Base-by-base conservation (phyloP, 2,797 vertebrate species). In the Silurus lanzhouensis region DNA sequence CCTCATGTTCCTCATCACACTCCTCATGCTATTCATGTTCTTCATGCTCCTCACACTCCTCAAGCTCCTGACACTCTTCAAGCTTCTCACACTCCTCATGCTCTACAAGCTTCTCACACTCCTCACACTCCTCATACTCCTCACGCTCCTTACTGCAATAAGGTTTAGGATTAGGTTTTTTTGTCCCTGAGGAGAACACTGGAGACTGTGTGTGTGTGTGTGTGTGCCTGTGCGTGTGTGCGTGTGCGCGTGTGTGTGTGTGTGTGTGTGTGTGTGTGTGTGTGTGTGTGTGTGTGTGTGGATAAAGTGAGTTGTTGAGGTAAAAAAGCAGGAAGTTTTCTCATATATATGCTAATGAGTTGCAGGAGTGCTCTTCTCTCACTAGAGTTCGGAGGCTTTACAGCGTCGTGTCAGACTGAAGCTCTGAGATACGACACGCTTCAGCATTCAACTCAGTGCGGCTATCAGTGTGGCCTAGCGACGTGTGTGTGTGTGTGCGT, bases 341-440 rank as follows among this genome's bases (percentile, higher is more conserved):
- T 93, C 92, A 95, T 95, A 94, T 95, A 96, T 94, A 96, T 95
- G 94, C 93, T 93, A 95, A 96, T 95, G 92, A 92, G 90, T 90
- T 90, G 86, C 90, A 89, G 92, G 90, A 86, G 91, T 91, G 90
- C 91, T 87, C 61, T 90, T 87, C 64, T 85, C 84, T 89, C 87
- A 87, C 87, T 75, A 83, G 91, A 83, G 91, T 88, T 79, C 89
- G 67, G 87, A 84, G 83, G 68, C 68, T 84, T 86, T 89, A 92
- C 91, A 92, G 83, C 88, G 90, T 92, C 85, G 90, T 94, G 93
- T 95, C 93, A 93, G 87, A 89, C 87, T 90, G 87, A 92, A 92
- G 91, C 90, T 79, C 71, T 88, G 86, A 90, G 87, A 89, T 90
- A 82, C 88, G 88, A 89, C 93, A 89, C 90, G 90, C 90, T 87